phyloP scores from a whole-genome alignment of 2,113 vertebrate species.

The Lipophrys pholis region DNA sequence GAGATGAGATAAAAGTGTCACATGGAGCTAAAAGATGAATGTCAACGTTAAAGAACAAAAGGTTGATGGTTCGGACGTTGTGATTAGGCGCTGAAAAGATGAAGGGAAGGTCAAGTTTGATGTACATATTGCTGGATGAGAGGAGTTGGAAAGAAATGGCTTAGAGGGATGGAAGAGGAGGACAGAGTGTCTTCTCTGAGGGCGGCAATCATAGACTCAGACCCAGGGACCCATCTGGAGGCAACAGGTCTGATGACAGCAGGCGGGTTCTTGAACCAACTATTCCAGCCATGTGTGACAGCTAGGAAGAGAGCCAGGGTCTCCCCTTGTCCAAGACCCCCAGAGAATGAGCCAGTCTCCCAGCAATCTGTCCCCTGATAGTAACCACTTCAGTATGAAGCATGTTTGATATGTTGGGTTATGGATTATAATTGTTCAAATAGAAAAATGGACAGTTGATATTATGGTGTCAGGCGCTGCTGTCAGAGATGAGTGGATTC shows the following conservation, averaged over 20 bases:
- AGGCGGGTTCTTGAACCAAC: slow-evolving; percentile 66
- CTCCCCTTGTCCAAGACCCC: slow-evolving; percentile 49
- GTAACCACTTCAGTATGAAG: slow-evolving; percentile 26
- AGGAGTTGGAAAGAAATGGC: slow-evolving; percentile 35
- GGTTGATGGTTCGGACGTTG: slow-evolving; percentile 42
- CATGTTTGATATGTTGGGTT: slow-evolving; percentile 44
- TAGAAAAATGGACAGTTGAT: slow-evolving; percentile 57
- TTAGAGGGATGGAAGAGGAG: slow-evolving; percentile 30
- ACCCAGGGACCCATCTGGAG: slow-evolving; percentile 75
- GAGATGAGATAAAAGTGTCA: slow-evolving; percentile 63
- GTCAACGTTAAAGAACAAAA: slow-evolving; percentile 75
- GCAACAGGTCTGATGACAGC: slow-evolving; percentile 81
- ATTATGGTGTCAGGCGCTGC: slow-evolving; percentile 49
- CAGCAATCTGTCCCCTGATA: slow-evolving; percentile 68
- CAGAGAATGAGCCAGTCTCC: slow-evolving; percentile 36
- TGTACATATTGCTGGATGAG: slow-evolving; percentile 1
- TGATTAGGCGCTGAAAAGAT: slow-evolving; percentile 25
- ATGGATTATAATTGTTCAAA: slow-evolving; percentile 52
- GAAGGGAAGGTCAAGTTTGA: slow-evolving; percentile 54
- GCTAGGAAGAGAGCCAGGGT: slow-evolving; percentile 41
- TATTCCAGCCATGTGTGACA: slow-evolving; percentile 47
- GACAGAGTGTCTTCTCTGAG: slow-evolving; percentile 36
- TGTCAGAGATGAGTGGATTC: slow-evolving; percentile 53
- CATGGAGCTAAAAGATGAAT: slow-evolving; percentile 52
- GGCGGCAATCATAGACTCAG: slow-evolving; percentile 44